Percentiles rank a stretch among this genome's conserved stretches.
Evolutionary conservation across 2,113 vertebrate genomes (phyloP).

Genomic region (Paramisgurnus dabryanus): DNA sequence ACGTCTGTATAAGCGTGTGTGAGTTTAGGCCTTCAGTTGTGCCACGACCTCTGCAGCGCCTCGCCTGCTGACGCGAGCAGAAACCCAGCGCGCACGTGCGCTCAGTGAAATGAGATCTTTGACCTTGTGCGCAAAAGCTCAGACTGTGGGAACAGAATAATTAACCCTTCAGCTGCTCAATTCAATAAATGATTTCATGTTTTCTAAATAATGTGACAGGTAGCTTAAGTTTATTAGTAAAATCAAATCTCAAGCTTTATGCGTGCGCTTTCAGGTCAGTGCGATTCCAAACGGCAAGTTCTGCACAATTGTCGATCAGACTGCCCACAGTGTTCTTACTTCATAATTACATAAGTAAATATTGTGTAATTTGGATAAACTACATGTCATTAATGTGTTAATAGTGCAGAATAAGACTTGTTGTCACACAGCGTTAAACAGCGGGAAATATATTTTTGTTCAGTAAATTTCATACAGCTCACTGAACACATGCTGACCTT

Average conservation of each 20-base stretch:
- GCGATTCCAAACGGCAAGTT: too few relatives aligned
- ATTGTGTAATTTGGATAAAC: too few relatives aligned
- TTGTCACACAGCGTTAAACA: too few relatives aligned
- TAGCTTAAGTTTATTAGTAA: neutral
- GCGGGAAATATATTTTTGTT: too few relatives aligned
- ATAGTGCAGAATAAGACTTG: too few relatives aligned
- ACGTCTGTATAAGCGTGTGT: neutral
- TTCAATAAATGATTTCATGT: neutral
- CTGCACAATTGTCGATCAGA: too few relatives aligned
- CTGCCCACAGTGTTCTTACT: too few relatives aligned
- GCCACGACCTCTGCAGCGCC: conserved; percentile 49
- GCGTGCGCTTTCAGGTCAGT: too few relatives aligned
- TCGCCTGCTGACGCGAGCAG: conserved; percentile 57
- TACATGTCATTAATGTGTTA: too few relatives aligned
- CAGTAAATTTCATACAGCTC: too few relatives aligned
- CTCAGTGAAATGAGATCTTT: conserved; percentile 75
- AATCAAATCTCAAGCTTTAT: neutral
- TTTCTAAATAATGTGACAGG: neutral
- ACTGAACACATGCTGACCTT: too few relatives aligned
- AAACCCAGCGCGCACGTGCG: conserved; percentile 61
- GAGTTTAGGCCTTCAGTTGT: conserved; percentile 37
- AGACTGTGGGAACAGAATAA: conserved; percentile 55
- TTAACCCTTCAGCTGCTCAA: conserved; percentile 64
- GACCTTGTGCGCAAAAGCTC: conserved; percentile 69
- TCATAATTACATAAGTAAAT: too few relatives aligned